Conservation (phyloP, 2,113 vertebrate genomes). For the Phalacrocorax aristotelis region DNA sequence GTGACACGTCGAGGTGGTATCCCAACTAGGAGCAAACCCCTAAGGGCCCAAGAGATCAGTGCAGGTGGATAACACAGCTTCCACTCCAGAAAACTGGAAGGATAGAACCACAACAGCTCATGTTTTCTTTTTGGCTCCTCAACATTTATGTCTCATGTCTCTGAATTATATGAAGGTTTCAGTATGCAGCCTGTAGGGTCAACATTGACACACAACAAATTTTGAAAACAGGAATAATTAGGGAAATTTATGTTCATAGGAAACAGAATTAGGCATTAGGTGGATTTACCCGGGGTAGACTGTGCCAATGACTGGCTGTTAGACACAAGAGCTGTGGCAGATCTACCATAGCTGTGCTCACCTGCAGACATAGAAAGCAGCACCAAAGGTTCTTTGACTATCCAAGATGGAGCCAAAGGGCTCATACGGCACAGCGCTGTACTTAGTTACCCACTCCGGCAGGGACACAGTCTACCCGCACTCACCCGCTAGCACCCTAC, state of each 20-base stretch:
- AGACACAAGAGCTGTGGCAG: background rate
- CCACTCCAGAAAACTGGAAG: background rate
- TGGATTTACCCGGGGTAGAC: background rate
- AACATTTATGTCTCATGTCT: background rate
- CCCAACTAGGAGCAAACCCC: background rate
- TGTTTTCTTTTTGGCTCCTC: background rate
- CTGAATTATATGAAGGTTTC: background rate
- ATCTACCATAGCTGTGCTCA: background rate
- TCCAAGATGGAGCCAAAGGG: background rate
- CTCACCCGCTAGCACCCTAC: background rate
- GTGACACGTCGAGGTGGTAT: no score
- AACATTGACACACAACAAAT: background rate
- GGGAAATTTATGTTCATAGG: background rate
- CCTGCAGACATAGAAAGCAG: fast-evolving
- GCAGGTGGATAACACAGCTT: background rate
- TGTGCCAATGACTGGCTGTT: background rate
- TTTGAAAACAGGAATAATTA: background rate
- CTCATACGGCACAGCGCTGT: background rate
- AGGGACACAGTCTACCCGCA: background rate
- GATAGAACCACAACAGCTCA: background rate
- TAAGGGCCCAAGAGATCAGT: background rate
- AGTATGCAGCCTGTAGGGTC: background rate
- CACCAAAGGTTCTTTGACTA: background rate
- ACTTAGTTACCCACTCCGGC: background rate
- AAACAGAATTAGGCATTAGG: background rate